phyloP scores from a whole-genome alignment of 2,797 vertebrate genomes.

The Scleropages formosus region DNA sequence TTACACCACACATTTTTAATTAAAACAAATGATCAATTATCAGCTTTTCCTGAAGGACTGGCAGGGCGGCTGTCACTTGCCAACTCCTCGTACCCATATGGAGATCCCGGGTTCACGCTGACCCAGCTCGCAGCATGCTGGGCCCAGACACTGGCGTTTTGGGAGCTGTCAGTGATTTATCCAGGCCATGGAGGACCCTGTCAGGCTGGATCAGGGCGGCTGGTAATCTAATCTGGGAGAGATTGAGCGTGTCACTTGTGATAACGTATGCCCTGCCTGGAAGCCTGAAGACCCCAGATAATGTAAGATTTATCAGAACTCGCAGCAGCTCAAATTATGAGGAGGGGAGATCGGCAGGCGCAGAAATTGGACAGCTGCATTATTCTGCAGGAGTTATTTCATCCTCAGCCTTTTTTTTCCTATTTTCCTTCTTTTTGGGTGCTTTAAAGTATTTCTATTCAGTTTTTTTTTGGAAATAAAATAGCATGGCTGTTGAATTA shows the following conservation, averaged over 20 bases:
- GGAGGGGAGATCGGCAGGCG: slow-evolving; percentile 51
- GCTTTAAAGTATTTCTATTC: slow-evolving; percentile 44
- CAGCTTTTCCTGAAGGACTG: too few relatives aligned
- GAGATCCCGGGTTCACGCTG: not conserved
- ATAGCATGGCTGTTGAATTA: slow-evolving; percentile 54
- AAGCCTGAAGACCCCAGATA: slow-evolving; percentile 67
- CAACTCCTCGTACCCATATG: not conserved
- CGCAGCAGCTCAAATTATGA: slow-evolving; percentile 50
- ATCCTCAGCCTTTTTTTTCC: slow-evolving; percentile 32
- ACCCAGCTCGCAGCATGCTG: not conserved
- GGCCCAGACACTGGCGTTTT: slow-evolving; percentile 11
- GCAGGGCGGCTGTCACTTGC: too few relatives aligned
- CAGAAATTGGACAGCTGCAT: slow-evolving; percentile 35
- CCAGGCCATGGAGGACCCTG: slow-evolving; percentile 48
- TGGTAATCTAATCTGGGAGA: slow-evolving; percentile 65
- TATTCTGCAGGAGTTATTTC: slow-evolving; percentile 48
- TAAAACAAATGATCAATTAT: too few relatives aligned
- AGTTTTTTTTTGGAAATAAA: slow-evolving; percentile 57
- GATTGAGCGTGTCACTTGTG: slow-evolving; percentile 65
- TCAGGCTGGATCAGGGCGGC: slow-evolving; percentile 51
- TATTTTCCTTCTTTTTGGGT: not conserved
- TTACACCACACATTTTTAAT: too few relatives aligned
- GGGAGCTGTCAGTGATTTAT: slow-evolving; percentile 55
- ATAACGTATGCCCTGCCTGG: slow-evolving; percentile 63
- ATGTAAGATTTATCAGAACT: slow-evolving; percentile 69